A percentile compares a stretch with the other conserved stretches of the same genome.
Evolutionary conservation across 2,888 invertebrate genomes (phyloP).

Genomic region (Ectemnius cavifrons): DNA sequence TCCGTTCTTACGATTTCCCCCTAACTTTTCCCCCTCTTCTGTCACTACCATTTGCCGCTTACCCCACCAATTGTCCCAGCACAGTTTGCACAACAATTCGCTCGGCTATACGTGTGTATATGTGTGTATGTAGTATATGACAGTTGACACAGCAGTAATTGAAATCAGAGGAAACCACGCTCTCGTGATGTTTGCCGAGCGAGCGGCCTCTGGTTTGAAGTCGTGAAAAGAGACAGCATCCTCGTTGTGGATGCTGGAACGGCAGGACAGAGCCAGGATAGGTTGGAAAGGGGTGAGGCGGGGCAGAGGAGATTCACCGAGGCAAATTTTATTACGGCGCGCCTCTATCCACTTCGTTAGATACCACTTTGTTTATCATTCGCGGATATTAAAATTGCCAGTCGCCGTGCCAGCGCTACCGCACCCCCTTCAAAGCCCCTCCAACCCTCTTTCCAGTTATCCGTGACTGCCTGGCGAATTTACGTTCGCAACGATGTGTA

Average conservation of each 20-base stretch:
- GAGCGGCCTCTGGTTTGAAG: conserved; percentile 27
- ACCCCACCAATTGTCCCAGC: too few relatives aligned
- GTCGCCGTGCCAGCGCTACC: conserved; percentile 17
- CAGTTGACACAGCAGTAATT: conserved; percentile 54
- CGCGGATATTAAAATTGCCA: conserved; percentile 70
- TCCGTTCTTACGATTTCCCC: too few relatives aligned
- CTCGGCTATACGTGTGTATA: conserved; percentile 15
- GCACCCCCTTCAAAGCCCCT: not conserved
- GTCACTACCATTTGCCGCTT: too few relatives aligned
- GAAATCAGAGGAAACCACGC: conserved; percentile 66
- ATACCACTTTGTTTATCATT: conserved; percentile 73
- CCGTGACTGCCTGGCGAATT: not conserved
- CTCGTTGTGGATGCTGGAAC: not conserved
- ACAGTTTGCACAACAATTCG: not conserved
- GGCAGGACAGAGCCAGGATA: not conserved
- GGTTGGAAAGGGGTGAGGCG: conserved; percentile 55
- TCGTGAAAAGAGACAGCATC: not conserved
- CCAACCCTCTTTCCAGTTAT: not conserved
- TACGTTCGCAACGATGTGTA: not conserved
- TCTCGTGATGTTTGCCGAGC: conserved; percentile 62
- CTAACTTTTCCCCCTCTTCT: too few relatives aligned
- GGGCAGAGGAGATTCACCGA: conserved; percentile 32
- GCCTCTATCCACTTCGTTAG: conserved; percentile 72
- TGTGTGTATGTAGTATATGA: conserved; percentile 1
- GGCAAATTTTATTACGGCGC: conserved; percentile 68